Conservation (phyloP, 2,888 invertebrate genomes). For the Nymphalis urticae region DNA sequence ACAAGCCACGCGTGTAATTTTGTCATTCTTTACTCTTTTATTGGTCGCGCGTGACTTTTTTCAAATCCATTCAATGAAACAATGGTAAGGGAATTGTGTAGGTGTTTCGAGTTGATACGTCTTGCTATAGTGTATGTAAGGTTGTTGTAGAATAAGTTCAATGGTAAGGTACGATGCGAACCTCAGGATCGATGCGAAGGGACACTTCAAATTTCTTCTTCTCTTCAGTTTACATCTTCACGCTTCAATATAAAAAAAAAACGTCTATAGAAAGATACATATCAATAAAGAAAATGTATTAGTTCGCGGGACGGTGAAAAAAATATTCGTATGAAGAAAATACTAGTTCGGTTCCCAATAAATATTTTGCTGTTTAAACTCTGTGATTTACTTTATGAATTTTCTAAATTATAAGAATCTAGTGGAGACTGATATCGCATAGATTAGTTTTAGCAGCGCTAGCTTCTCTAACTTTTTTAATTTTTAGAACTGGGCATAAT, state of each 20-base stretch:
- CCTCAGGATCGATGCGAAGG: conserved; percentile 73
- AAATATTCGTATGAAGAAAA: conserved; percentile 57
- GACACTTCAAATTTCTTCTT: conserved; percentile 67
- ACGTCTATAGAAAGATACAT: conserved; percentile 78
- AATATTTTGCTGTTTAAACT: conserved; percentile 78
- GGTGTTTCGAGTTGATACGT: conserved; percentile 63
- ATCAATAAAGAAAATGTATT: conserved; percentile 72
- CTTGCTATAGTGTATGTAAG: conserved; percentile 71
- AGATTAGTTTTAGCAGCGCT: conserved; percentile 82
- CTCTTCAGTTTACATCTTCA: conserved; percentile 60
- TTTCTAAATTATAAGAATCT: conserved; percentile 81
- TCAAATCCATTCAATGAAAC: conserved; percentile 31
- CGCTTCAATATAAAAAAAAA: conserved; percentile 59
- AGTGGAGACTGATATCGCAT: conserved; percentile 82
- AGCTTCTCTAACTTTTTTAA: conserved; percentile 76
- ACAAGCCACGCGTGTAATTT: conserved; percentile 32
- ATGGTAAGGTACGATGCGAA: conserved; percentile 71
- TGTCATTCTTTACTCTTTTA: conserved; percentile 34
- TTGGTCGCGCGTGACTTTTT: conserved; percentile 38
- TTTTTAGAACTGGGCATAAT: conserved; percentile 68
- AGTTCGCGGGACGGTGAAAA: conserved; percentile 64
- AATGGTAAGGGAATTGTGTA: conserved; percentile 51
- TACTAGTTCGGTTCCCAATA: conserved; percentile 64
- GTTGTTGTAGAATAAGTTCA: conserved; percentile 71
- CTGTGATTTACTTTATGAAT: conserved; percentile 81